Evolutionary conservation across 2,797 vertebrate species (phyloP), one percentile per base, ranked within the genome.

Genomic region (Pangasius djambal): DNA sequence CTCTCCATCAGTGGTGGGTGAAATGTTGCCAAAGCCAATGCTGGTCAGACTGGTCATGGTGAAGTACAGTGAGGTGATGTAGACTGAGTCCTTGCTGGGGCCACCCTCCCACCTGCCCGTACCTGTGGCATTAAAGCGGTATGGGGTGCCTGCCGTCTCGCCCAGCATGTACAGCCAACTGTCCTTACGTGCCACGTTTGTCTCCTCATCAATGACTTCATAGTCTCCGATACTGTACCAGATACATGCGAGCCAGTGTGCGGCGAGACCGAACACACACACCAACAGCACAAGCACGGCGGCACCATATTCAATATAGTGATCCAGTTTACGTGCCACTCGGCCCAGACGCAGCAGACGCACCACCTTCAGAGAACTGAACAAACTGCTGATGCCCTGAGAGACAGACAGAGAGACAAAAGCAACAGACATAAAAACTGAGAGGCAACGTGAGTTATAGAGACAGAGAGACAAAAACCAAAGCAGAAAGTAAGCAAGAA

Each of bases 161-260:
- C 97, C 98, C 92, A 99, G 95, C 92, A 98, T 97, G 94, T 97
- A 98, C 65, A 99, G 97, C 98, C 99, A 99, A 94, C 98, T 99
- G 94, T 98, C 98, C 20, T 93, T 96, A 55, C 98, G 97, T 85
- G 98, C 96, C 0, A 96, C 96, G 94, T 98, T 99, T 92, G 95
- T 98, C 90, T 98, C 98, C 93, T 99, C 98, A 0, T 99, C 96
- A 0, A 99, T 98, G n/a, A 99, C 97, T 94, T 99, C 99, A n/a
- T 99, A 99, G 94, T 99, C 98, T 4, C 99, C 98, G 6, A 99
- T 99, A 96, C 98, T 99, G 96, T 99, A 99, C 99, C 99, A 99
- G 93, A 99, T 99, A 94, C 99, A 99, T 93, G 99, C 99, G 91
- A 99, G 94, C 99, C 99, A 99, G 92, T 99, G 99, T 40, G 98